These are phyloP conservation scores for Bellardia bayeri DNA, from an alignment of 2,888 invertebrate genomes.

Conservation along the genomic window DNA sequence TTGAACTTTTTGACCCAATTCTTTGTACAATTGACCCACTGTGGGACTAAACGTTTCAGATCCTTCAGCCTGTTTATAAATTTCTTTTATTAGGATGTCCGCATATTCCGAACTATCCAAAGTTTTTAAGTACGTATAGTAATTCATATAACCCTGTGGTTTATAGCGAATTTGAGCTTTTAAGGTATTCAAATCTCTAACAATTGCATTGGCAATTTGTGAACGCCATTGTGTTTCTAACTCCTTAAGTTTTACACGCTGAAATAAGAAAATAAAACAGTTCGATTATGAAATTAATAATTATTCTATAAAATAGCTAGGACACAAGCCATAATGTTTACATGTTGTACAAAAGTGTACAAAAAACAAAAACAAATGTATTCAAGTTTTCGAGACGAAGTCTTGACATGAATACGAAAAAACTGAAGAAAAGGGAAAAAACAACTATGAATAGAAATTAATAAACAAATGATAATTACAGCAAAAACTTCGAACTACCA, in stretches of 20 bases:
- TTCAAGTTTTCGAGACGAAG: too few species aligned
- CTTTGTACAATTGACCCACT: conserved; percentile 87
- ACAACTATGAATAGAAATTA: too few species aligned
- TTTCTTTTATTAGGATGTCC: conserved; percentile 88
- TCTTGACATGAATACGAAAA: too few species aligned
- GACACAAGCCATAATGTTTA: too few species aligned
- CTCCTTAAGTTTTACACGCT: conserved; percentile 87
- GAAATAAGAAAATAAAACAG: conserved; percentile 62
- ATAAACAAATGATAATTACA: too few species aligned
- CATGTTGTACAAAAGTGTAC: too few species aligned
- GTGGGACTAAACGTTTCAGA: conserved; percentile 92
- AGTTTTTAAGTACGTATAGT: conserved; percentile 90
- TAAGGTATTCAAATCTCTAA: conserved; percentile 88
- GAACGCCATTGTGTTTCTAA: conserved; percentile 88
- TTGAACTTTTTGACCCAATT: conserved; percentile 89
- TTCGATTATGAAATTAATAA: too few species aligned
- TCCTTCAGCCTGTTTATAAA: conserved; percentile 89
- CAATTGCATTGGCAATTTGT: conserved; percentile 87
- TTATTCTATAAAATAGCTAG: too few species aligned
- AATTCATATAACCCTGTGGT: conserved; percentile 86
- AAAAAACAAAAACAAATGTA: too few species aligned
- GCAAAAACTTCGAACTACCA: too few species aligned
- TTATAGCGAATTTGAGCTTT: conserved; percentile 86
- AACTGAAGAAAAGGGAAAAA: too few species aligned
- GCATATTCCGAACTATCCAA: conserved; percentile 87